These are phyloP conservation scores for Scaptomyza parva DNA, from an alignment of 2,888 invertebrate genomes.

Conservation along the genomic window DNA sequence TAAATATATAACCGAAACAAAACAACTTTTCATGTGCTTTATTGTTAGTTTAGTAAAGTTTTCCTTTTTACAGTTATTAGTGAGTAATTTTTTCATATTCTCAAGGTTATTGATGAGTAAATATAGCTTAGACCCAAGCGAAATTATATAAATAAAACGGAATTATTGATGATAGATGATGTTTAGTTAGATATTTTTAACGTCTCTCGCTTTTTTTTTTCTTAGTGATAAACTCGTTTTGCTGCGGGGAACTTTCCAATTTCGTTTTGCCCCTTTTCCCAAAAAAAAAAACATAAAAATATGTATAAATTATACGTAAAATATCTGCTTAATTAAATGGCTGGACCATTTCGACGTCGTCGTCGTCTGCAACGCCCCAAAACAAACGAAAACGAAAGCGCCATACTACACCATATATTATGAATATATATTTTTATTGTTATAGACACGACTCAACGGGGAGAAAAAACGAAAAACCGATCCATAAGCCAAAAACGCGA, in stretches of 20 bases:
- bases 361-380: slow-evolving; percentile 47
- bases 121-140: background rate
- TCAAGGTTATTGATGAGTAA: slow-evolving; percentile 35
- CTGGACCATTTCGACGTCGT: slow-evolving; percentile 55
- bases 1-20: slow-evolving; percentile 35
- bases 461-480: slow-evolving; percentile 25
- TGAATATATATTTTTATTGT: slow-evolving; percentile 21
- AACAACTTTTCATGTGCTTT: background rate
- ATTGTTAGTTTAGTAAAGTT: slow-evolving; percentile 38
- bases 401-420: background rate
- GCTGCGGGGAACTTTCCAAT: slow-evolving; percentile 51
- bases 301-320: slow-evolving; percentile 59
- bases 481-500: slow-evolving; percentile 30
- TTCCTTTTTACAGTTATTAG: slow-evolving; percentile 12
- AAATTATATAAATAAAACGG: slow-evolving; percentile 32
- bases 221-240: slow-evolving; percentile 38
- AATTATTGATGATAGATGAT: slow-evolving; percentile 34
- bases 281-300: slow-evolving; percentile 13
- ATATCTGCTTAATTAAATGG: slow-evolving; percentile 65
- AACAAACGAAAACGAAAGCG: slow-evolving; percentile 75
- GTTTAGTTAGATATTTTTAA: slow-evolving; percentile 38
- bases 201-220: slow-evolving; percentile 11
- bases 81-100: slow-evolving; percentile 15
- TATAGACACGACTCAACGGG: slow-evolving; percentile 20
- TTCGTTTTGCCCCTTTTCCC: slow-evolving; percentile 6